Evolutionary conservation across 2,888 invertebrate genomes (phyloP).

Genomic region (Eucera pruinosa): DNA sequence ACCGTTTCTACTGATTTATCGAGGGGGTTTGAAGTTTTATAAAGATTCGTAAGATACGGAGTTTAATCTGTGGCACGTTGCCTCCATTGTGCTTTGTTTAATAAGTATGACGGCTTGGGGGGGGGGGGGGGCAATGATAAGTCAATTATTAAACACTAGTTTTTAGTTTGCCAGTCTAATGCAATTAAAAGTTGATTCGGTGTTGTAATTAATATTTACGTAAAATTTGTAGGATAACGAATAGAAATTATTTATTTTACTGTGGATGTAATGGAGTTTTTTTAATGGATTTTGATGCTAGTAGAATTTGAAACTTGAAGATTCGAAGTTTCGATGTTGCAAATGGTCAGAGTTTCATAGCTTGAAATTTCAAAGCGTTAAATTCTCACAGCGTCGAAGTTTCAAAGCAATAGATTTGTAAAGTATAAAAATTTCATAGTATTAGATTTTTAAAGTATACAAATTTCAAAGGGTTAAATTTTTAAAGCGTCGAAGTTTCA

Average conservation of each 20-base stretch:
- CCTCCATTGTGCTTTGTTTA: constrained; percentile 22
- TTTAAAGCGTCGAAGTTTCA: too few species aligned
- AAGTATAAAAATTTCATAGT: too few species aligned
- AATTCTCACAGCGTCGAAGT: too few species aligned
- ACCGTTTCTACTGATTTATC: constrained; percentile 50
- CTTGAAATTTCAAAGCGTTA: too few species aligned
- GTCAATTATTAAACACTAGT: constrained; percentile 6
- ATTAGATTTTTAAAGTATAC: too few species aligned
- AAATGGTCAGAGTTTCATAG: too few species aligned
- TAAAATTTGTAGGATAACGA: background rate
- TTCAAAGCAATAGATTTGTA: too few species aligned
- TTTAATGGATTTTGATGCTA: too few species aligned
- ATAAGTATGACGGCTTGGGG: background rate
- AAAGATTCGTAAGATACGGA: constrained; percentile 20
- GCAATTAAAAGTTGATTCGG: background rate
- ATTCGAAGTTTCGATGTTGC: too few species aligned
- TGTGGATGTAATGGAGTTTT: too few species aligned
- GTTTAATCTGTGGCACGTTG: constrained; percentile 10
- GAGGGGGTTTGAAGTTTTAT: constrained; percentile 25
- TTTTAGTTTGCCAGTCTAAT: background rate
- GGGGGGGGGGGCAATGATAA: constrained; percentile 6
- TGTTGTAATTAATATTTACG: background rate
- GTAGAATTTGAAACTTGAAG: too few species aligned
- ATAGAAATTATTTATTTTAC: background rate
- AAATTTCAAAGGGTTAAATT: too few species aligned